Base-by-base conservation (phyloP, 2,113 vertebrate genomes). In the Gasterosteus nipponicus region DNA sequence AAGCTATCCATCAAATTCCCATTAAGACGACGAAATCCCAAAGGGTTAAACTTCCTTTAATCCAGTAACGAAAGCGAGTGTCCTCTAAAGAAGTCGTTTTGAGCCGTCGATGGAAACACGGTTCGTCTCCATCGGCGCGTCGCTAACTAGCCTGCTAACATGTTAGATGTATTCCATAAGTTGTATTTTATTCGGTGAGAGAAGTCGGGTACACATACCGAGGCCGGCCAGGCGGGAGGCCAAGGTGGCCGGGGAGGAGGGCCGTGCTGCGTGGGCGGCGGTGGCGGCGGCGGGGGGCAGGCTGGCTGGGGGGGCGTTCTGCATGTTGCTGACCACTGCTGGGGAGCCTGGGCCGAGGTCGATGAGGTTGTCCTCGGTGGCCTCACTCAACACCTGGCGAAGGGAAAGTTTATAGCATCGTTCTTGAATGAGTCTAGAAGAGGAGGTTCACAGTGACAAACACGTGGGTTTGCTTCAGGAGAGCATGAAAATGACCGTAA, bases 331-430 rank as follows among this genome's bases (percentile, higher is more conserved):
- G 90, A 99, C 96, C 73, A 99, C 98, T 0, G 98, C 97, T 0
- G 98, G 98, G 65, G 98, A 99, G 41, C 97, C 98, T 0, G 98
- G 98, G 49, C 97, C 98, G 68, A 99, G 93, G 89, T 99, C 98
- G 86, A 99, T 99, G 80, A 99, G 94, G 87, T 98, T 99, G 90
- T 99, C 97, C 83, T 98, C 97, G 0, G 96, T 98, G 5, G 98
- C 97, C 64, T 99, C 97, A 3, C 90, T 97, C 88, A 99, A 93
- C 7, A 98, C 96, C 98, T 99, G 92, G 57, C 9, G 7, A 14
- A 42, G 49, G 29, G 78, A 61, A 57, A 39, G 74, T 71, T 75
- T 33, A 75, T 51, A 47, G 42, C 15, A 35, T 11, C 10, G 15
- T 51, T 10, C 26, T 59, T 70, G n/a, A 49, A 11, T 73, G 59